Evolutionary conservation across 2,797 vertebrate genomes (phyloP), one percentile per base, ranked within the genome.

Genomic region (Acanthurus tractus): DNA sequence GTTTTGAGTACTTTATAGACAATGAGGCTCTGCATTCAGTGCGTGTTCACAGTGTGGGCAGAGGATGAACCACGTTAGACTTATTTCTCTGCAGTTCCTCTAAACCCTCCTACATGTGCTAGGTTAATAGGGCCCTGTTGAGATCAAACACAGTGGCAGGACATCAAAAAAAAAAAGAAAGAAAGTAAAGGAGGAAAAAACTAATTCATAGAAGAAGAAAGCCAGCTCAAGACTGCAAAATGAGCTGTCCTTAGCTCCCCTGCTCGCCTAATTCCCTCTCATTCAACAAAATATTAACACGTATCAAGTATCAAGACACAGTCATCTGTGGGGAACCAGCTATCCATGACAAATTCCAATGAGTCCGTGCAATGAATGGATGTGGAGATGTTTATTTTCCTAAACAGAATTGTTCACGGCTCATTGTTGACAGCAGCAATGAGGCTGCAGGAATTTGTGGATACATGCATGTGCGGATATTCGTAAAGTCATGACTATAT

Each of bases 21-120:
- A 64, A 45, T 44, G 22, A 65, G 62, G 48, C 52, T 63, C 20
- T 62, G 66, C 56, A 44, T 66, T 40, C 15, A 64, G 20, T 65
- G 20, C 69, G 72, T 48, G 18, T 18, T 49, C 70, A 56, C 68
- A 54, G 63, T 44, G 67, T 81, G 69, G 84, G 81, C 70, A 70
- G 79, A 78, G 63, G 48, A 65, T 55, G 45, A 84, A 78, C 67
- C 45, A 74, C 15, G 52, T 84, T 55, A 84, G 62, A 80, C 72
- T 45, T 68, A 50, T 80, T 87, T 83, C 70, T 69, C 69, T 61
- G 40, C 49, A 52, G 49, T 83, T 82, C 40, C 74, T 88, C 79
- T 81, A 56, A 65, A 88, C 76, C 86, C 84, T 72, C 83, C 80
- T 72, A 76, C 78, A 81, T 83, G 73, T 61, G 74, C 81, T 71